phyloP scores from a whole-genome alignment of 2,888 invertebrate species.

The Apotomis capreana region DNA sequence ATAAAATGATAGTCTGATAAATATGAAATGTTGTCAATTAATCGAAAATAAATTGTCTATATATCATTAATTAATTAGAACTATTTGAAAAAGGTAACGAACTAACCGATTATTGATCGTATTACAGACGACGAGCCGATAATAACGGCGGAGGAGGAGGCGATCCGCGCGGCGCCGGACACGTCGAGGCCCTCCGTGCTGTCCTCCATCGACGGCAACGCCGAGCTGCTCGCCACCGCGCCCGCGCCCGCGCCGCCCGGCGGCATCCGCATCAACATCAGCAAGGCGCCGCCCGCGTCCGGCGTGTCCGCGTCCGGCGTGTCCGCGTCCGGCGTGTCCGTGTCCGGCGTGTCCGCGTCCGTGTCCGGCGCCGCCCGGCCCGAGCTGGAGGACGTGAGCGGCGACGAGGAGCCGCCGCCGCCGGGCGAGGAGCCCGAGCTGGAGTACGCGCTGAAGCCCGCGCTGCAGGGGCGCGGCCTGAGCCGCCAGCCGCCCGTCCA shows the following conservation, averaged over 20 bases:
- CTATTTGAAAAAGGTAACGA: too few relatives aligned
- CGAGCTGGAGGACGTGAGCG: constrained; percentile 64
- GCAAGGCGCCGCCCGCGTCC: constrained; percentile 84
- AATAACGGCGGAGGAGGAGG: constrained; percentile 76
- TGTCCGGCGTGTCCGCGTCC: constrained; percentile 52
- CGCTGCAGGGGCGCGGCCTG: constrained; percentile 85
- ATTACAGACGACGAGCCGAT: constrained; percentile 78
- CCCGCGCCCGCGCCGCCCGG: constrained; percentile 65
- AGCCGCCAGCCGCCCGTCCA: constrained; percentile 88
- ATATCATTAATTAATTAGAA: too few relatives aligned
- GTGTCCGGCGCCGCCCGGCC: constrained; percentile 53
- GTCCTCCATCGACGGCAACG: constrained; percentile 90
- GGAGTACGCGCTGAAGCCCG: constrained; percentile 85
- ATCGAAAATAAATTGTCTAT: too few relatives aligned
- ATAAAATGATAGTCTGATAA: too few relatives aligned
- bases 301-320: constrained; percentile 65
- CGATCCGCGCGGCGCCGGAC: constrained; percentile 67
- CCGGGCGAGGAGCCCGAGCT: constrained; percentile 82
- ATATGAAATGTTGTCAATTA: too few relatives aligned
- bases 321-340: constrained; percentile 39
- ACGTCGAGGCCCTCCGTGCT: constrained; percentile 82
- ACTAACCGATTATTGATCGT: not conserved
- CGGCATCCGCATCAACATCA: constrained; percentile 92
- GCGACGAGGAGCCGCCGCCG: constrained; percentile 81
- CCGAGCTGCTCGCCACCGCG: constrained; percentile 83